A percentile compares a stretch with the other conserved stretches of the same genome.
Conservation (phyloP, 1,140 invertebrate genomes). For the Cydia strobilella region DNA sequence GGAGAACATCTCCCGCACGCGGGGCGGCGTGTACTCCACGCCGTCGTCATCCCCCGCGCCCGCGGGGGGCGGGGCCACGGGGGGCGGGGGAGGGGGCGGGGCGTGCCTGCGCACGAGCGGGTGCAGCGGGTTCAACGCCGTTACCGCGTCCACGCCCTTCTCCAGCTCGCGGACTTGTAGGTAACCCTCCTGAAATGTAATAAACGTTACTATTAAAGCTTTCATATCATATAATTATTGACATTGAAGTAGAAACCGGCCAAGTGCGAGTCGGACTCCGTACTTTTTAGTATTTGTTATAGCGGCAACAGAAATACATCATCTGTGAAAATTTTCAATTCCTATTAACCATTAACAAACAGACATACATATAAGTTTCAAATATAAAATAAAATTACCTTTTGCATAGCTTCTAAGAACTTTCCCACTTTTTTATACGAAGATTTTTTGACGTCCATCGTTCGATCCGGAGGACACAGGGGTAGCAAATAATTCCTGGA, state of each 20-base stretch:
- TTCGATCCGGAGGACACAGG: constrained; percentile 84
- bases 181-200: constrained; percentile 79
- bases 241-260: no score
- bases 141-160: constrained; percentile 88
- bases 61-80: constrained; percentile 65
- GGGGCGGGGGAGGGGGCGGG: constrained; percentile 48
- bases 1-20: constrained; percentile 85
- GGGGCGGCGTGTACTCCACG: constrained; percentile 69
- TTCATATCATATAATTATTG: no score
- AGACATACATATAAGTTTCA: no score
- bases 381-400: constrained; percentile 55
- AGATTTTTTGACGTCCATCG: constrained; percentile 93
- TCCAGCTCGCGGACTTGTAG: constrained; percentile 85
- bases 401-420: constrained; percentile 87
- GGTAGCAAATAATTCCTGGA: constrained; percentile 90
- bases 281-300: no score
- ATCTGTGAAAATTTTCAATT: no score
- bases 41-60: constrained; percentile 39
- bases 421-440: constrained; percentile 93
- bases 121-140: constrained; percentile 81
- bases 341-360: no score
- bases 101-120: constrained; percentile 60
- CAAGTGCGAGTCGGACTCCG: no score
- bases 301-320: no score
- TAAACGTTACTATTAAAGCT: background rate